A percentile compares a stretch with the other conserved stretches of the same genome.
Conservation (phyloP, 2,888 invertebrate species). For the Hypercompe scribonia region DNA sequence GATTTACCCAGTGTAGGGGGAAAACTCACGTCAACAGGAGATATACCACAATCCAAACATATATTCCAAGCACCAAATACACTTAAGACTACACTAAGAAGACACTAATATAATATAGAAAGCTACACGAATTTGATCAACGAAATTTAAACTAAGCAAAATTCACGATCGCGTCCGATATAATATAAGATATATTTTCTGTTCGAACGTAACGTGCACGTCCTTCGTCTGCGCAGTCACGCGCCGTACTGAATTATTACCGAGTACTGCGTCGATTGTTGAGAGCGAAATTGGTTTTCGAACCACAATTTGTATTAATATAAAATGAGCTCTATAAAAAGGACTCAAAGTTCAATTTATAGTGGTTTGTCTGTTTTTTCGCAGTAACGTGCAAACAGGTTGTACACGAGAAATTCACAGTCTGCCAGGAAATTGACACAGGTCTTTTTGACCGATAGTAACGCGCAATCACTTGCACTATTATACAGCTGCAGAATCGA, state of each 20-base stretch:
- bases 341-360: conserved; percentile 63
- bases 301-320: conserved; percentile 54
- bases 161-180: conserved; percentile 63
- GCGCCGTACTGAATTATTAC: conserved; percentile 81
- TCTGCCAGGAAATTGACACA: conserved; percentile 69
- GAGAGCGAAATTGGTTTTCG: conserved; percentile 83
- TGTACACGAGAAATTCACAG: conserved; percentile 75
- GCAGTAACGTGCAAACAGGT: conserved; percentile 68
- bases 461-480: conserved; percentile 48
- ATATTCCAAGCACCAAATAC: conserved; percentile 50
- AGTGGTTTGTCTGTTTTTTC: conserved; percentile 60
- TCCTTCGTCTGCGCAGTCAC: conserved; percentile 70
- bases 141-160: conserved; percentile 58
- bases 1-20: conserved; percentile 52
- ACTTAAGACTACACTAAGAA: no score
- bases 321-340: conserved; percentile 61
- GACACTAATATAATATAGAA: conserved; percentile 39
- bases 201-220: conserved; percentile 58
- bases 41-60: conserved; percentile 59
- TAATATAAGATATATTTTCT: conserved; percentile 49
- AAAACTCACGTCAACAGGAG: conserved; percentile 59
- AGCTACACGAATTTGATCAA: conserved; percentile 51
- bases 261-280: conserved; percentile 66
- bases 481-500: conserved; percentile 19
- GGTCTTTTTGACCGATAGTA: conserved; percentile 68